Conservation (phyloP, 1,140 invertebrate species). For the Drosophila sturtevanti region DNA sequence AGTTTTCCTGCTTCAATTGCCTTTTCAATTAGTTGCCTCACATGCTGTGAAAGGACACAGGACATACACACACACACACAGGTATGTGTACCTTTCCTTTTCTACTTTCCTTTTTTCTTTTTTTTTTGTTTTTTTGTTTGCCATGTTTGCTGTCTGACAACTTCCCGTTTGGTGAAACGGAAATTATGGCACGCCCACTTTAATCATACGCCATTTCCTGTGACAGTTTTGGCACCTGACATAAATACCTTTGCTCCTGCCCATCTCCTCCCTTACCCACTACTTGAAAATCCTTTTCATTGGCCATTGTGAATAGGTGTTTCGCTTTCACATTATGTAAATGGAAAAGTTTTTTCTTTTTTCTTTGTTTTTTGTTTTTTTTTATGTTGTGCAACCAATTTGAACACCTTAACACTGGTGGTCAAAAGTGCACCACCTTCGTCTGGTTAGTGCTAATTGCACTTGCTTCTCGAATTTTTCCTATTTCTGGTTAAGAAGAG, state of each 20-base stretch:
- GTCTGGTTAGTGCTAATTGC: conserved; percentile 58
- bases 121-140: conserved; percentile 13
- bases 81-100: not conserved
- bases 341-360: not conserved
- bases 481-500: not conserved
- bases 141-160: conserved; percentile 48
- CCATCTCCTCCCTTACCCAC: not conserved
- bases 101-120: too few species aligned
- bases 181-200: conserved; percentile 80
- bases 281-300: too few species aligned
- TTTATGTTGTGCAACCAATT: conserved; percentile 23
- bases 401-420: conserved; percentile 50
- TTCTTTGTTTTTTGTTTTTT: too few species aligned
- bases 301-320: too few species aligned
- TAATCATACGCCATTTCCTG: conserved; percentile 76
- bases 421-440: conserved; percentile 59
- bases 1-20: conserved; percentile 37
- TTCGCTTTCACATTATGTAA: not conserved
- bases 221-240: conserved; percentile 30
- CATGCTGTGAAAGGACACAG: conserved; percentile 10
- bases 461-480: conserved; percentile 29
- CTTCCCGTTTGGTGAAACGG: conserved; percentile 65
- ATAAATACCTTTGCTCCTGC: conserved; percentile 40
- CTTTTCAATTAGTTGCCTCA: conserved; percentile 47
- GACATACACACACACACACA: not conserved